These are phyloP conservation scores for Falcaria lacertinaria DNA, from an alignment of 2,888 invertebrate genomes.

Conservation along the genomic window DNA sequence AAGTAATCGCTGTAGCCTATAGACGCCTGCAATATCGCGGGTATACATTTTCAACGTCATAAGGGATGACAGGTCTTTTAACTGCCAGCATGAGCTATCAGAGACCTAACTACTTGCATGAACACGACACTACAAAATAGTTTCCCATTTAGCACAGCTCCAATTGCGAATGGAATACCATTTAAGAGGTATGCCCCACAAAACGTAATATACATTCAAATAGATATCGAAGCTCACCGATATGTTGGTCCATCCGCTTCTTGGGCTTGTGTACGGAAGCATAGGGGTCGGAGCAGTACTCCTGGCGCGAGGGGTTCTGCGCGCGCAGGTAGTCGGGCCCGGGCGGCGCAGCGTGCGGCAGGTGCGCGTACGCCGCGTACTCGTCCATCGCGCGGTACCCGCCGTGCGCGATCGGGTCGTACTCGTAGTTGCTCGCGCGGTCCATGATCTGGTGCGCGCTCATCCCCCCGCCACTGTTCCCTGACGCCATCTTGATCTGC, in stretches of 20 bases:
- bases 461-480: constrained; percentile 82
- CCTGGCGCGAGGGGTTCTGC: constrained; percentile 91
- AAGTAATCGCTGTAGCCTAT: too few relatives aligned
- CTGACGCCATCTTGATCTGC: constrained; percentile 95
- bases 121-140: too few relatives aligned
- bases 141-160: too few relatives aligned
- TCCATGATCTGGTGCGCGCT: constrained; percentile 77
- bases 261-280: constrained; percentile 94
- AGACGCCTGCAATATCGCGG: too few relatives aligned
- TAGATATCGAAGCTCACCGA: constrained; percentile 88
- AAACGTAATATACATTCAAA: too few relatives aligned
- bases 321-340: constrained; percentile 85
- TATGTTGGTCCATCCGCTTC: constrained; percentile 91
- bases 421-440: constrained; percentile 84
- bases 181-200: too few relatives aligned
- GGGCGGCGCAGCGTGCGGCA: constrained; percentile 72
- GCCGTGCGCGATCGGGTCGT: constrained; percentile 88
- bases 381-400: constrained; percentile 91
- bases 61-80: too few relatives aligned
- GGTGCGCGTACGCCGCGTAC: constrained; percentile 91
- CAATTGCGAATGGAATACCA: too few relatives aligned
- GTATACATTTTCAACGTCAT: too few relatives aligned
- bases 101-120: too few relatives aligned
- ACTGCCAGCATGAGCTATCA: too few relatives aligned
- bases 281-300: constrained; percentile 93